These are phyloP conservation scores for Xyliphius kryptos DNA, from an alignment of 2,113 vertebrate genomes.

Conservation along the genomic window DNA sequence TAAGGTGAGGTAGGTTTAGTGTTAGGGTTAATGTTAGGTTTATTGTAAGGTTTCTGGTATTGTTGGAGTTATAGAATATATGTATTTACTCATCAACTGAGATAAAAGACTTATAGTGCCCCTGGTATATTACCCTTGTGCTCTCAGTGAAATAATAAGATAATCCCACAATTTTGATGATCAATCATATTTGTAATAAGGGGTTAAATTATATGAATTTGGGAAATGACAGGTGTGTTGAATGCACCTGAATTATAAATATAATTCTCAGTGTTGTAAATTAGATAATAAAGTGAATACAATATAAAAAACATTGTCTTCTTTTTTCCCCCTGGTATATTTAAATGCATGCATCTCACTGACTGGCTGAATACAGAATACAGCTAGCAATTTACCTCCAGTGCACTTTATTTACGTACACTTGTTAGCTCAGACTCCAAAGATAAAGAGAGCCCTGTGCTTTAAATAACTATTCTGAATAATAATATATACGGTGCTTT, in stretches of 20 bases:
- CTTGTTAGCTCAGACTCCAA: not conserved
- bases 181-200: not conserved
- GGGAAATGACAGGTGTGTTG: not conserved
- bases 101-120: no score
- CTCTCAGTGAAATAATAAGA: not conserved
- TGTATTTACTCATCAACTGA: no score
- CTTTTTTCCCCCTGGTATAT: not conserved
- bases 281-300: not conserved
- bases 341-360: not conserved
- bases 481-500: conserved; percentile 7
- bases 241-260: not conserved
- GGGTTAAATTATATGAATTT: not conserved
- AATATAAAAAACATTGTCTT: not conserved
- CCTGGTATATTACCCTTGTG: not conserved
- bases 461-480: conserved; percentile 23
- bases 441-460: conserved; percentile 3
- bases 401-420: conserved; percentile 16
- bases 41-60: no score
- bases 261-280: not conserved
- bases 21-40: no score
- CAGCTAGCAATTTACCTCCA: not conserved
- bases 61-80: no score
- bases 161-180: not conserved
- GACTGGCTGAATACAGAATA: no score
- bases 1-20: no score